Evolutionary conservation across 2,888 invertebrate species (phyloP), one percentile per base, ranked within the genome.

Genomic region (Noctuana brunneofusca): DNA sequence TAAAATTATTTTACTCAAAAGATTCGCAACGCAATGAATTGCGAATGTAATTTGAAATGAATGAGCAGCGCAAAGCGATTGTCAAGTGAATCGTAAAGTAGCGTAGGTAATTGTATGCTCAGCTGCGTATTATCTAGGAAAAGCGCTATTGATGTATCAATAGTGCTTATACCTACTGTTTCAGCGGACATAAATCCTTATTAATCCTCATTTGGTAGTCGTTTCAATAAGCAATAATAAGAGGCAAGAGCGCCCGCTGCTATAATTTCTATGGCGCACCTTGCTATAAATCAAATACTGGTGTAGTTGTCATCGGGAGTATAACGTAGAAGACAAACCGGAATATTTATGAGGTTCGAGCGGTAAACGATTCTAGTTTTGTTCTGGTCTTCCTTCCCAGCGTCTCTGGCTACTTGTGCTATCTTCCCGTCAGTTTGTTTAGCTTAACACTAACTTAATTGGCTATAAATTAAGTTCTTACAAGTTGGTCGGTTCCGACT

Each of bases 361-460:
- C 24, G 48, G 32, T 55, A 49, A 57, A n/a, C 60, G 48, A 54
- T 60, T 60, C 60, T 3, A 60, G 60, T 48, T 46, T 46, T 54
- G 60, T 55, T 62, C 60, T 55, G 54, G 54, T 55, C 54, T 46
- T 32, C 12, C 54, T 54, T 48, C 16, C 54, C 35, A 56, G 16
- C 49, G 56, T 41, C 32, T 30, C 38, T 41, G 75, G 82, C 83
- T 82, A 79, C 84, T 81, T 75, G 79, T 79, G 76, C 80, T 86
- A 86, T 86, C 85, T 84, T 80, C 81, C 72, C 80, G 84, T 86
- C 82, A 82, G 84, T 86, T 86, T 87, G 86, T 87, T 87, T 81
- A 83, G 86, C 83, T 86, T 85, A 86, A 84, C 87, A 88, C 86
- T 78, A 83, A 83, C 84, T 83, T 89, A 89, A 90, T 90, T 90